Evolutionary conservation across 2,113 vertebrate species (phyloP).

Genomic region (Hippocampus comes): DNA sequence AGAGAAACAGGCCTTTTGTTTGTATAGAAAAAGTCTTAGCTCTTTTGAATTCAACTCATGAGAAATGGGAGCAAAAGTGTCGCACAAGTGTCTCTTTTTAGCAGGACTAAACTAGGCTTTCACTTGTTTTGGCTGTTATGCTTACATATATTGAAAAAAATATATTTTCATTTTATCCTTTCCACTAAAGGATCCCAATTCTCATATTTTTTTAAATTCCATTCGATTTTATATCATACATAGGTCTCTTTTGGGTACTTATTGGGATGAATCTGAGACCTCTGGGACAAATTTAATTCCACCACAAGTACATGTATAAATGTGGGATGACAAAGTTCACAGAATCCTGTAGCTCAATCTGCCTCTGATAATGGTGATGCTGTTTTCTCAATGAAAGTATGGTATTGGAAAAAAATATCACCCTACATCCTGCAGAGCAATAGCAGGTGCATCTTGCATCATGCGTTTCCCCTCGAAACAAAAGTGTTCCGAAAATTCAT

Average conservation of each 20-base stretch:
- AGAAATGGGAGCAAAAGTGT: too few species aligned
- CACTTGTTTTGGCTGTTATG: not conserved
- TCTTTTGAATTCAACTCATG: too few species aligned
- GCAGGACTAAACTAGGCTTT: not conserved
- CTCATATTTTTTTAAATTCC: not conserved
- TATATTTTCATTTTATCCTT: not conserved
- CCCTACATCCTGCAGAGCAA: constrained; percentile 42
- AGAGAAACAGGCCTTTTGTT: not conserved
- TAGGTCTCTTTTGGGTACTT: not conserved
- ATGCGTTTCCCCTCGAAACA: constrained; percentile 38
- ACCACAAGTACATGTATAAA: not conserved
- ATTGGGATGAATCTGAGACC: not conserved
- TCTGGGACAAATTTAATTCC: not conserved
- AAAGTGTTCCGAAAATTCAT: constrained; percentile 46
- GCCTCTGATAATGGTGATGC: not conserved
- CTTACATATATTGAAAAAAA: too few species aligned
- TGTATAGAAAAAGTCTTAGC: not conserved
- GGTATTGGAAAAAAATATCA: not conserved
- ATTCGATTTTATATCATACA: not conserved
- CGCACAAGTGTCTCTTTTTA: not conserved
- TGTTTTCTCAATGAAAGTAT: not conserved
- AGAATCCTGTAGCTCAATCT: not conserved
- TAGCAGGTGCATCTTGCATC: constrained; percentile 55
- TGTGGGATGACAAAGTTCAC: not conserved
- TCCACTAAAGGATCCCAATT: not conserved